These are phyloP conservation scores for Polypedilum pembai DNA, from an alignment of 1,140 invertebrate genomes.

Conservation along the genomic window DNA sequence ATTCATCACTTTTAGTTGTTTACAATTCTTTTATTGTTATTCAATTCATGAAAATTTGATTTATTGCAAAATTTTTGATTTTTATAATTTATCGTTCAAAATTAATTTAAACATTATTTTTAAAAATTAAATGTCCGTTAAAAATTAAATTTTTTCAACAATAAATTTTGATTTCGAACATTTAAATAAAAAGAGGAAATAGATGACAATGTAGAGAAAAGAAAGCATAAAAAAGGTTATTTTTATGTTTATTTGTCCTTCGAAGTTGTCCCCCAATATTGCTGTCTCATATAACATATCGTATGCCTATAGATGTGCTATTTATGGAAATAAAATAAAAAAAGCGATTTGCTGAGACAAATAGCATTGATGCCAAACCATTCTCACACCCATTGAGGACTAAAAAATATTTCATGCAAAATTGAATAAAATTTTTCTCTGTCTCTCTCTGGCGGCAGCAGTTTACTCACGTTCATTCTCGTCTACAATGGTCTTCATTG, in stretches of 20 bases:
- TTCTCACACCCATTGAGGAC: too few relatives aligned
- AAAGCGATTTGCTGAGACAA: neutral
- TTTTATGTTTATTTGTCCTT: constrained; percentile 3
- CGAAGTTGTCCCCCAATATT: neutral
- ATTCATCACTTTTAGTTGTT: too few relatives aligned
- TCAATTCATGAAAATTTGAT: too few relatives aligned
- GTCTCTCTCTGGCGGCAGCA: neutral
- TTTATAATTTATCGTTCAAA: too few relatives aligned
- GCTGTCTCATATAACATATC: too few relatives aligned
- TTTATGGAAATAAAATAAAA: constrained; percentile 20
- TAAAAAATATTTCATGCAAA: neutral
- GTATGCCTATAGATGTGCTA: neutral
- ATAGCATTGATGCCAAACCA: too few relatives aligned
- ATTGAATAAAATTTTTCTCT: neutral
- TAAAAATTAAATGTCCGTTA: too few relatives aligned
- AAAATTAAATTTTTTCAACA: too few relatives aligned
- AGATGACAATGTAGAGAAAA: neutral
- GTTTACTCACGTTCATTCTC: neutral
- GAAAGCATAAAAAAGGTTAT: neutral
- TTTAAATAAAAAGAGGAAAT: neutral
- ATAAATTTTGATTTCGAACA: neutral
- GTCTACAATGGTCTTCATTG: neutral
- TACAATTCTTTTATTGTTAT: too few relatives aligned
- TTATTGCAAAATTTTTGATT: too few relatives aligned
- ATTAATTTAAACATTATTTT: too few relatives aligned